phyloP scores from a whole-genome alignment of 2,113 vertebrate species.

The Apistogramma diplotaenia region DNA sequence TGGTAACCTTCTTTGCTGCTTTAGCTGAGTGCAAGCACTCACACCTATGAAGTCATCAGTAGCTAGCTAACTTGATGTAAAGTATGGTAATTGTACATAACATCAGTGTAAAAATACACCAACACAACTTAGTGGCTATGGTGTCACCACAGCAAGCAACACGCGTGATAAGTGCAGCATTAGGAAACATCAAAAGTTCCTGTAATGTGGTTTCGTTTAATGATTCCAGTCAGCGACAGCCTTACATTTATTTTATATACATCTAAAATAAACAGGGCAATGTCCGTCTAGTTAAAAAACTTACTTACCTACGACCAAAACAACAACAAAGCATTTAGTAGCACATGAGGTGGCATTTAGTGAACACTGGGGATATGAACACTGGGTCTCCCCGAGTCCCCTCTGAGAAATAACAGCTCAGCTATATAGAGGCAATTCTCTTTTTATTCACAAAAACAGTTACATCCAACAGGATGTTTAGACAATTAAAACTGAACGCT shows the following conservation, averaged over 20 bases:
- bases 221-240: neutral
- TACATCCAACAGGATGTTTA: slow-evolving; percentile 28
- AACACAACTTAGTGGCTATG: neutral
- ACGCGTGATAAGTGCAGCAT: neutral
- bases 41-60: neutral
- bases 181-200: slow-evolving; percentile 5
- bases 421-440: slow-evolving; percentile 28
- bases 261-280: neutral
- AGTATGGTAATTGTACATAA: neutral
- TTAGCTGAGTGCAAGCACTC: neutral
- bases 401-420: slow-evolving; percentile 13
- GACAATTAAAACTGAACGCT: slow-evolving; percentile 48
- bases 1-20: neutral
- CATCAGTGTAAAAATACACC: neutral
- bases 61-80: neutral
- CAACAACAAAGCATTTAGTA: neutral
- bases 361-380: neutral
- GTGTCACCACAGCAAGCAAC: neutral
- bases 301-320: neutral
- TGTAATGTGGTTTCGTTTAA: neutral
- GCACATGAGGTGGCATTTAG: neutral
- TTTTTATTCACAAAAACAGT: slow-evolving; percentile 41
- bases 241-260: neutral
- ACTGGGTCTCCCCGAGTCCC: neutral
- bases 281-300: neutral